phyloP scores from a whole-genome alignment of 2,888 invertebrate species.

The Ichneumon xanthorius region DNA sequence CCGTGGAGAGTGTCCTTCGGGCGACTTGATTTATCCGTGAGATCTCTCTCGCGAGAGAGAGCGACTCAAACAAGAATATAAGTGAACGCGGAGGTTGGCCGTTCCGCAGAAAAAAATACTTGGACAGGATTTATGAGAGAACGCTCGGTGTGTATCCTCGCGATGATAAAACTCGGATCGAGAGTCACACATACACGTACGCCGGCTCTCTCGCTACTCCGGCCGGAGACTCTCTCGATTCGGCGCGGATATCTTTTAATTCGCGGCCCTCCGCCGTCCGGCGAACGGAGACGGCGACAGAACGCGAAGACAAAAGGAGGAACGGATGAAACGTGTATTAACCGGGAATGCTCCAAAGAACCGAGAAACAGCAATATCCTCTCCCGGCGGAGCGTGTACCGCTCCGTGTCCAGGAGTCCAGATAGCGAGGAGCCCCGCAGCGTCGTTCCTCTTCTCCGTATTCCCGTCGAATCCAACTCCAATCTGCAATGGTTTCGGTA shows the following conservation, averaged over 20 bases:
- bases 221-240: neutral
- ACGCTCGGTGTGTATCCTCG: constrained; percentile 7
- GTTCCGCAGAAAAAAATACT: neutral
- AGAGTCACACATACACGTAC: neutral
- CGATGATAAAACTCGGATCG: constrained; percentile 24
- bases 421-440: neutral
- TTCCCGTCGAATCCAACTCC: constrained; percentile 15
- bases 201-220: neutral
- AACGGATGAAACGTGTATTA: constrained; percentile 1
- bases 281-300: neutral
- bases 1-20: constrained; percentile 21
- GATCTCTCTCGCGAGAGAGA: constrained; percentile 12
- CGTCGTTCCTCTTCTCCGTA: constrained; percentile 19
- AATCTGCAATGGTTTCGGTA: constrained; percentile 43
- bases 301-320: neutral
- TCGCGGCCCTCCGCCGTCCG: neutral
- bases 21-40: constrained; percentile 25
- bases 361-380: constrained; percentile 7
- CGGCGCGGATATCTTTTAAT: constrained; percentile 24
- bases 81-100: constrained; percentile 10
- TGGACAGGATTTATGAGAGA: constrained; percentile 32
- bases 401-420: constrained; percentile 3
- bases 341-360: constrained; percentile 14
- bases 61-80: constrained; percentile 3
- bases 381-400: neutral